Conservation (phyloP, 2,113 vertebrate species). For the Muntiacus reevesi region DNA sequence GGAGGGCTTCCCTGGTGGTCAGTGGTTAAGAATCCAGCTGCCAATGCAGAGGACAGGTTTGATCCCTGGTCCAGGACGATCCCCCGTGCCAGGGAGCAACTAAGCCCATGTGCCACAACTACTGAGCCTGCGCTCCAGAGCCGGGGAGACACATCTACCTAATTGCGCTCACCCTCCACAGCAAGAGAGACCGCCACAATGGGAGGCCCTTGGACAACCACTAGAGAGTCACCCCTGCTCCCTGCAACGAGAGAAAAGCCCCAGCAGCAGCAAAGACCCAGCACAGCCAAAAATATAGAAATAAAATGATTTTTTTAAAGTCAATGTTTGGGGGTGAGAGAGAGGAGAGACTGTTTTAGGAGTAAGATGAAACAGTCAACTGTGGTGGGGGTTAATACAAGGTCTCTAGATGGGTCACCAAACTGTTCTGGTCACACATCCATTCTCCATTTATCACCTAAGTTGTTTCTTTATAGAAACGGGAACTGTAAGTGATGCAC, state of each 20-base stretch:
- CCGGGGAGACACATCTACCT: background rate
- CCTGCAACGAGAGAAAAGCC: background rate
- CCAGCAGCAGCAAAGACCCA: background rate
- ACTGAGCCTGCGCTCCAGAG: background rate
- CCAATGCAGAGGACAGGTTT: background rate
- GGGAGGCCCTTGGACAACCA: background rate
- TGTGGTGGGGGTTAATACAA: background rate
- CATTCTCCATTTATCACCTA: background rate
- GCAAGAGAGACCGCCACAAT: background rate
- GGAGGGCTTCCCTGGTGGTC: background rate
- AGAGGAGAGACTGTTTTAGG: background rate
- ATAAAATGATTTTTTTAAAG: background rate
- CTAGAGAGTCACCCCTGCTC: background rate
- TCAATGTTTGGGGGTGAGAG: rapidly evolving
- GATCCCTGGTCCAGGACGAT: background rate
- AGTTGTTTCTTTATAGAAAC: background rate
- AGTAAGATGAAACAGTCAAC: background rate
- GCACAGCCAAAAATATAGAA: background rate
- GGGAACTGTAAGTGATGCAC: background rate
- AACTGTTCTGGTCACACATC: background rate
- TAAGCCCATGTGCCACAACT: background rate
- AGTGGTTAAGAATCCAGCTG: background rate
- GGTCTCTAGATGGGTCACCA: background rate
- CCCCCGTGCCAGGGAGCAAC: background rate
- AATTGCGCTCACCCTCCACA: background rate